phyloP scores from a whole-genome alignment of 2,797 vertebrate species.

The Sphenopsis melanotis region DNA sequence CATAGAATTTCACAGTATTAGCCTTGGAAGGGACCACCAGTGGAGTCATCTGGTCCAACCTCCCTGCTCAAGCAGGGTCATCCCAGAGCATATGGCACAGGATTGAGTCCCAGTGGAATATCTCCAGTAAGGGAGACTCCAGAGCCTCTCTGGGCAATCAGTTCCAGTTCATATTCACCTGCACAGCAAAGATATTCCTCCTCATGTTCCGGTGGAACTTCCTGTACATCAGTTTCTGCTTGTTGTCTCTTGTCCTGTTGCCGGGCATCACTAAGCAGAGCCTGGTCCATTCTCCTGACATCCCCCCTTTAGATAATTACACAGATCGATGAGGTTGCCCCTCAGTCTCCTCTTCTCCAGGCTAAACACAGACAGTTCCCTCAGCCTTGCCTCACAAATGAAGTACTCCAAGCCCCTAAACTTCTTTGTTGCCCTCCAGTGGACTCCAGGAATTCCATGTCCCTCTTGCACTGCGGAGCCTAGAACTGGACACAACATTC shows the following conservation, averaged over 20 bases:
- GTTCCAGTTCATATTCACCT: background rate
- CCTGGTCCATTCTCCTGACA: background rate
- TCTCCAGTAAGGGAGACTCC: background rate
- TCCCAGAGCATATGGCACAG: background rate
- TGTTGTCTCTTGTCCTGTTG: accelerated
- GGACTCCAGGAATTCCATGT: background rate
- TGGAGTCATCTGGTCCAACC: background rate
- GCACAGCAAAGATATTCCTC: background rate
- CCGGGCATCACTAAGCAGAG: background rate
- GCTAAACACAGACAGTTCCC: background rate
- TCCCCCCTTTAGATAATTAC: background rate
- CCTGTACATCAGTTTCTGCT: background rate
- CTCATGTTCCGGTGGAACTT: background rate
- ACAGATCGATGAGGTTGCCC: accelerated
- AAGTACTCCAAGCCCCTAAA: background rate
- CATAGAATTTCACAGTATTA: background rate
- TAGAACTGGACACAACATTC: background rate
- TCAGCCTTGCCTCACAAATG: background rate
- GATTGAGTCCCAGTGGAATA: background rate
- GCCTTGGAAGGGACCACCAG: background rate
- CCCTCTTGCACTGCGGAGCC: background rate
- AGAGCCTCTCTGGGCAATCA: background rate
- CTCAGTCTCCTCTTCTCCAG: background rate
- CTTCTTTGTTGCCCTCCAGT: background rate
- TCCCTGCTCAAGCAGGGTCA: background rate